A percentile compares a stretch with the other conserved stretches of the same genome.
phyloP scores from a whole-genome alignment of 2,113 vertebrate genomes.

The Pedionomus torquatus region DNA sequence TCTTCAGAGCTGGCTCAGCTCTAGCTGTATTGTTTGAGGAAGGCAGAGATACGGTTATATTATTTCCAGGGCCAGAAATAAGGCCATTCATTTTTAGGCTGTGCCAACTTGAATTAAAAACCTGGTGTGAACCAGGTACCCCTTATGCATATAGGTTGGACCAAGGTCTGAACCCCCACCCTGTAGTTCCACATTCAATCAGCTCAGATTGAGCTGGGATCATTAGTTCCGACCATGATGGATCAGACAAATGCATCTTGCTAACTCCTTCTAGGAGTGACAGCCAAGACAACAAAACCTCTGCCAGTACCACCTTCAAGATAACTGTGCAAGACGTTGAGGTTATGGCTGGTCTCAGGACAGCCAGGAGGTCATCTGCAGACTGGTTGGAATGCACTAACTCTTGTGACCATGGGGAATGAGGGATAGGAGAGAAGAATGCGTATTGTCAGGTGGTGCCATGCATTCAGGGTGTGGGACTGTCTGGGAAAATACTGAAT shows the following conservation, averaged over 20 bases:
- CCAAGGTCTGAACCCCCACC: background rate
- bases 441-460: background rate
- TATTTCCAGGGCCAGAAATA: background rate
- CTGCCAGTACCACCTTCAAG: background rate
- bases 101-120: background rate
- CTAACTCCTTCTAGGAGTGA: background rate
- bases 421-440: background rate
- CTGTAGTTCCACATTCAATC: background rate
- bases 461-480: background rate
- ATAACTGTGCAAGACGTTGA: background rate
- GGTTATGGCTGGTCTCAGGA: background rate
- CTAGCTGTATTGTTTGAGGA: background rate
- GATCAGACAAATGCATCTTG: background rate
- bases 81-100: background rate
- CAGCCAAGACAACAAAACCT: background rate
- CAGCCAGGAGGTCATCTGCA: background rate
- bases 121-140: accelerated
- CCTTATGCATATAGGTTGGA: accelerated
- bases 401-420: background rate
- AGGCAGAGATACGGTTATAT: background rate
- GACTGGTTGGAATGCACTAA: background rate
- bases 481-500: background rate
- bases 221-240: background rate
- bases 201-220: background rate
- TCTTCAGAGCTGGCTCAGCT: background rate